Conservation (phyloP, 2,113 vertebrate species). For the Thamnophis sirtalis region DNA sequence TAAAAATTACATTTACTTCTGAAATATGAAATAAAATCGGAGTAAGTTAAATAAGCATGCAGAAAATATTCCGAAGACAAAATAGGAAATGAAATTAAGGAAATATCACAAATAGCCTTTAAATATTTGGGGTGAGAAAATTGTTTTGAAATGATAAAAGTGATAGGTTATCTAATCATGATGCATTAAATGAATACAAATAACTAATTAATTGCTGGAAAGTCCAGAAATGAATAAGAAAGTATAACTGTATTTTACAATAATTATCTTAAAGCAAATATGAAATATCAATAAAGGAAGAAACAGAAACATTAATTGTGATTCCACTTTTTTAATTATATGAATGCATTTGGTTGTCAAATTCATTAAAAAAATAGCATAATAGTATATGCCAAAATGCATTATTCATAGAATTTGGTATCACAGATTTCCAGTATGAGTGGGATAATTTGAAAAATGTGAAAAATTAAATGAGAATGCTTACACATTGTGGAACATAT, state of each 20-base stretch:
- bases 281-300: not conserved
- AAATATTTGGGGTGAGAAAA: not conserved
- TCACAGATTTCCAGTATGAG: not conserved
- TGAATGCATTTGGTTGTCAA: not conserved
- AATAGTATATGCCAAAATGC: not conserved
- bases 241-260: not conserved
- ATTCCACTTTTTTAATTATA: not conserved
- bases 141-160: not conserved
- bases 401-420: not conserved
- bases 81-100: not conserved
- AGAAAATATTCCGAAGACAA: not conserved
- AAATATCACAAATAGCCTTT: not conserved
- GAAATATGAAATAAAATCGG: not conserved
- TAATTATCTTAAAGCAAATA: not conserved
- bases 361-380: not conserved
- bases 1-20: not conserved
- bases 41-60: not conserved
- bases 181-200: not conserved
- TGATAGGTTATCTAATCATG: not conserved
- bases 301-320: not conserved
- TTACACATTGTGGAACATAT: not conserved
- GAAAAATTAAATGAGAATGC: not conserved
- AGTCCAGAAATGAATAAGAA: not conserved
- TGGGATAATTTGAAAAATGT: not conserved
- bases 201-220: not conserved